Evolutionary conservation across 2,888 invertebrate genomes (phyloP).

Genomic region (Cephus spinipes): DNA sequence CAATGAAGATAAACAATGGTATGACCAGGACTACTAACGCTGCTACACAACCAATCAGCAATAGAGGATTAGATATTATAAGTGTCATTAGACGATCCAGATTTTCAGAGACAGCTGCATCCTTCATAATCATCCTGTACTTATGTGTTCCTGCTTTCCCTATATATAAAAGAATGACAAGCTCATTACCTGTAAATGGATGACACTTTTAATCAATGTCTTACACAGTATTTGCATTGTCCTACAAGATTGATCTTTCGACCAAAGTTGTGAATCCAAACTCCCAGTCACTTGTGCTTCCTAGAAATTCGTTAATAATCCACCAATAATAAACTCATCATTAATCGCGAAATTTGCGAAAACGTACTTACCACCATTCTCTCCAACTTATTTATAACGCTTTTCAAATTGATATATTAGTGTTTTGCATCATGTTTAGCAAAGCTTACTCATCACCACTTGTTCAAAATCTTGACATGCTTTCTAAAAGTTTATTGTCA

Average conservation of each 20-base stretch:
- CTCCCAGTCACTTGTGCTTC: not conserved
- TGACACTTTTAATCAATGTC: not conserved
- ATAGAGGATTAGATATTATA: conserved; percentile 29
- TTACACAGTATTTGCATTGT: not conserved
- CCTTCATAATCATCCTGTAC: conserved; percentile 21
- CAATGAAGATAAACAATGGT: conserved; percentile 31
- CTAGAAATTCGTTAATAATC: not conserved
- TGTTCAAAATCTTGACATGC: not conserved
- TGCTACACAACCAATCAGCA: conserved; percentile 24
- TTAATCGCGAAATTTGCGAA: not conserved
- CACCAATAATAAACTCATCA: not conserved
- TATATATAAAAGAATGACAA: not conserved
- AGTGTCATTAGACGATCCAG: conserved; percentile 25
- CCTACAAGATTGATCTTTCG: not conserved
- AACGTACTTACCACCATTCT: not conserved
- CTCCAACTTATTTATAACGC: not conserved
- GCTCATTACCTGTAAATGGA: conserved; percentile 25
- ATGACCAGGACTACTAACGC: conserved; percentile 26
- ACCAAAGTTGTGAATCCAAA: not conserved
- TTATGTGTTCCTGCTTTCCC: not conserved
- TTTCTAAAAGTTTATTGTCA: not conserved
- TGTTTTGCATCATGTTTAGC: not conserved
- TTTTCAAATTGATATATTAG: not conserved
- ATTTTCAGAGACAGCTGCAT: conserved; percentile 34
- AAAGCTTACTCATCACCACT: not conserved